Evolutionary conservation across 2,113 vertebrate genomes (phyloP).

Genomic region (Catharus bicknelli): DNA sequence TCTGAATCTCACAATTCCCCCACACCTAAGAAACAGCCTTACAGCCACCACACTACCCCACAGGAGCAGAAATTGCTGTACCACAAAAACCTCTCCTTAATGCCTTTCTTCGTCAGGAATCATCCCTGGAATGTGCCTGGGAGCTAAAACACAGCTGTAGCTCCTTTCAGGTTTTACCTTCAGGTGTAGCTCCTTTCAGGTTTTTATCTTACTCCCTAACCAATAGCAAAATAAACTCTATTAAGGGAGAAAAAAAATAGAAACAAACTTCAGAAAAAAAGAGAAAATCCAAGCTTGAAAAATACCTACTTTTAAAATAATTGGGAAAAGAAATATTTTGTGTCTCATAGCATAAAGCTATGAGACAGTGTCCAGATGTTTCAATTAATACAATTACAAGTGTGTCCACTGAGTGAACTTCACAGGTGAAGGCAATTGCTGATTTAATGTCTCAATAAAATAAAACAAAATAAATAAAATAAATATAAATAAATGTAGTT

Average conservation of each 20-base stretch:
- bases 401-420: neutral
- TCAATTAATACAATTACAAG: neutral
- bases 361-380: neutral
- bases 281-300: neutral
- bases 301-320: neutral
- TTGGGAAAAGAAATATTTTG: neutral
- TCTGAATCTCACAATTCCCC: accelerated
- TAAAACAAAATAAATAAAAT: neutral
- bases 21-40: accelerated
- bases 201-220: neutral
- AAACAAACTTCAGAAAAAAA: neutral
- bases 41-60: accelerated
- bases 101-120: accelerated
- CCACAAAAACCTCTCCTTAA: accelerated
- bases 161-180: neutral
- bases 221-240: neutral
- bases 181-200: neutral
- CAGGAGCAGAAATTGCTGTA: accelerated
- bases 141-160: neutral
- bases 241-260: neutral
- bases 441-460: neutral
- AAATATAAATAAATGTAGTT: neutral
- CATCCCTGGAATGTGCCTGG: neutral
- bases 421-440: neutral
- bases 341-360: neutral